A percentile compares a stretch with the other conserved stretches of the same genome.
These are phyloP conservation scores for Hoplodrina blanda DNA, from an alignment of 2,888 invertebrate species.

Conservation along the genomic window DNA sequence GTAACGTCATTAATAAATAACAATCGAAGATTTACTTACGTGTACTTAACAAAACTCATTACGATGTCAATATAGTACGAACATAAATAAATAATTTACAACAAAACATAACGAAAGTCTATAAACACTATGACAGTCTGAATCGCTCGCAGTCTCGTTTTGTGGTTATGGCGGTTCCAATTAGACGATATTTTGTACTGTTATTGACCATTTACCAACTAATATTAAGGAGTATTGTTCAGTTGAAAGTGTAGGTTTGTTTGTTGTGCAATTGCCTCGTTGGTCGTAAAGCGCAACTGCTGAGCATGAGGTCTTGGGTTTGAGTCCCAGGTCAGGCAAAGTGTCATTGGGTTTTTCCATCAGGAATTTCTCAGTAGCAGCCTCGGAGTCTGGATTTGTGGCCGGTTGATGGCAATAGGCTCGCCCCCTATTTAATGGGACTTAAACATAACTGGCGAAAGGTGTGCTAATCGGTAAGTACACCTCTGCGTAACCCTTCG, in stretches of 20 bases:
- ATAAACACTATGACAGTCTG: conserved; percentile 10
- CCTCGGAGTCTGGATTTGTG: too few species aligned
- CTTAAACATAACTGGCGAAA: too few species aligned
- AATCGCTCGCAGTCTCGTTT: conserved; percentile 17
- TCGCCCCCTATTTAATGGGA: too few species aligned
- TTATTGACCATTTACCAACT: conserved; percentile 20
- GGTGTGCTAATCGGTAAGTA: too few species aligned
- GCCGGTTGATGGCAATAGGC: too few species aligned
- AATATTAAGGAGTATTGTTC: conserved; percentile 43
- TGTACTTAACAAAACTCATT: conserved; percentile 18
- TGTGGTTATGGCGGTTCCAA: conserved; percentile 31
- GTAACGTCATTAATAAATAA: conserved; percentile 12
- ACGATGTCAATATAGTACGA: conserved; percentile 22
- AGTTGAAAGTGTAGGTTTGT: conserved; percentile 25
- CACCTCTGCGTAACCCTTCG: too few species aligned
- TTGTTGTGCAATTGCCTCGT: conserved; percentile 20
- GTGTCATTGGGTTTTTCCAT: too few species aligned
- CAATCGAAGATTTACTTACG: conserved; percentile 42
- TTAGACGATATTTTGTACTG: conserved; percentile 38
- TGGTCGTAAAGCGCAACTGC: too few species aligned
- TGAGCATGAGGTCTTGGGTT: background rate
- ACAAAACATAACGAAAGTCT: conserved; percentile 21
- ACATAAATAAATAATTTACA: conserved; percentile 44
- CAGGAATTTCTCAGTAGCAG: too few species aligned
- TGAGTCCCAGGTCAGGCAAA: too few species aligned